Base-by-base conservation (phyloP, 2,113 vertebrate species). In the Mirza zaza region DNA sequence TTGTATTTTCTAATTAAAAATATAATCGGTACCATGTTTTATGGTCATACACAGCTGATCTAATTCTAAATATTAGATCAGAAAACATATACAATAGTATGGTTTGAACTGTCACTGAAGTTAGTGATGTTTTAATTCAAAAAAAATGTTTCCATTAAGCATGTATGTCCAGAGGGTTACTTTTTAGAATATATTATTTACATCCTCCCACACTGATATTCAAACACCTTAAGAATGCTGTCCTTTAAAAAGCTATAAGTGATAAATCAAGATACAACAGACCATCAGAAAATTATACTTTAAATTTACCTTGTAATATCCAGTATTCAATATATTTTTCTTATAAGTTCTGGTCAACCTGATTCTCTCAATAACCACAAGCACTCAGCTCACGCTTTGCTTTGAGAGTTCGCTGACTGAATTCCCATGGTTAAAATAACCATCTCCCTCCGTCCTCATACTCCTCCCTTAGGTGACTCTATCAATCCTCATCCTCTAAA, bases 51-150 rank as follows among this genome's bases (percentile, higher is more conserved):
- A 36, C 55, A 61, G 65, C 13, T 81, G 36, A 71, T 84, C 42
- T 89, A 88, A 68, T 77, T 91, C 52, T 93, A 93, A 97, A 83
- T 73, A 95, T 59, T 67, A 95, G 94, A 91, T 75, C 71, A 95
- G 88, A 95, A 76, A 95, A 75, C 10, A 76, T 39, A 87, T 29
- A 75, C 27, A 75, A 42, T 93, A 80, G 50, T 84, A 61, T 48
- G 29, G 20, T 83, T 94, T 75, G 94, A 55, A 90, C 5, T 39
- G 25, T 76, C 21, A 86, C 70, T 70, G 13, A 71, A 96, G 65
- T 87, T 85, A 89, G 42, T 79, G 86, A 93, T 82, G 20, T 81
- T 94, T 96, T 83, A 63, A 91, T 94, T 91, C 84, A 92, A 90
- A 90, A 61, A 73, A 94, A 73, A 92, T 75, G 12, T 90, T 84